These are phyloP conservation scores for Heliornis fulica DNA, from an alignment of 2,113 vertebrate species.

Conservation along the genomic window DNA sequence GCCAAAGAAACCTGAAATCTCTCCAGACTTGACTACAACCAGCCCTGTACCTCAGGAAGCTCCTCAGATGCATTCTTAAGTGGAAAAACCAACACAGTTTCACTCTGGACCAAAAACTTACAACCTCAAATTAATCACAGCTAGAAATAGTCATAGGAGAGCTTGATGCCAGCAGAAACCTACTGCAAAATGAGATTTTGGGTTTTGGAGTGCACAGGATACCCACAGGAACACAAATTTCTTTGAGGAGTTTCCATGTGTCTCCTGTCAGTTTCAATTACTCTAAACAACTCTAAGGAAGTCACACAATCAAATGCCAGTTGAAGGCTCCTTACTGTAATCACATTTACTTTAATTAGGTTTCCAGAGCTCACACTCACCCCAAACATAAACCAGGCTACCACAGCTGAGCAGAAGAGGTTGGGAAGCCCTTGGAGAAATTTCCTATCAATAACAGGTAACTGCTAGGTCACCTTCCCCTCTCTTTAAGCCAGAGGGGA, in stretches of 20 bases:
- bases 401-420: not conserved
- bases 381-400: not conserved
- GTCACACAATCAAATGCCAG: not conserved
- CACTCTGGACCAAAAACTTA: not conserved
- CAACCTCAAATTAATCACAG: not conserved
- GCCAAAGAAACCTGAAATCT: not conserved
- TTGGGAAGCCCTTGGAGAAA: not conserved
- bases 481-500: not conserved
- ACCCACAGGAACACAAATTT: not conserved
- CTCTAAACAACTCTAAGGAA: not conserved
- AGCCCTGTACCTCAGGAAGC: not conserved
- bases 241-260: not conserved
- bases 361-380: not conserved
- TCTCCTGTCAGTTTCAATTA: not conserved
- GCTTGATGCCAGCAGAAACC: not conserved
- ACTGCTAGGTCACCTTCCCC: not conserved
- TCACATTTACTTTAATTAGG: not conserved
- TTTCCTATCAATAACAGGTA: not conserved
- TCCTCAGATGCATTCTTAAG: not conserved
- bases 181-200: not conserved
- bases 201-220: not conserved
- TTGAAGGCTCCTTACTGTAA: not conserved
- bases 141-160: accelerated
- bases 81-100: not conserved
- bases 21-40: not conserved